Evolutionary conservation across 2,888 invertebrate species (phyloP).

Genomic region (Athalia circularis): DNA sequence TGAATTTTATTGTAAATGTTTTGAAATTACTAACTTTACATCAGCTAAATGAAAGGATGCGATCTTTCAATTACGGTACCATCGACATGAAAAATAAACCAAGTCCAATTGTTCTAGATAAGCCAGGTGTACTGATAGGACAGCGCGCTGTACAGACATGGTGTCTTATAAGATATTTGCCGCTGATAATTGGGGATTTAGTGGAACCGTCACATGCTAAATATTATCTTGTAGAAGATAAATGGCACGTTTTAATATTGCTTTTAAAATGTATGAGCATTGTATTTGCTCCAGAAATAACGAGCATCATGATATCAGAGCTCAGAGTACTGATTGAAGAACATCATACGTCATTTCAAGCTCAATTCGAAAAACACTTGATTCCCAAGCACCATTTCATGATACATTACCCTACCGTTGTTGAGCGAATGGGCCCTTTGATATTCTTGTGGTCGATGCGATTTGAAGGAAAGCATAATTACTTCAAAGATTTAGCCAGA

Average conservation of each 20-base stretch:
- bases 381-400: conserved; percentile 45
- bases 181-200: conserved; percentile 37
- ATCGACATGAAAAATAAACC: conserved; percentile 50
- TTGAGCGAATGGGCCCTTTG: conserved; percentile 45
- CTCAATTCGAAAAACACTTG: too few species aligned
- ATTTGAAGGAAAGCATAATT: conserved; percentile 50
- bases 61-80: conserved; percentile 47
- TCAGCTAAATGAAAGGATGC: conserved; percentile 43
- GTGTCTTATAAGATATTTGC: conserved; percentile 49
- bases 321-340: conserved; percentile 39
- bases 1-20: conserved; percentile 31
- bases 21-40: conserved; percentile 39
- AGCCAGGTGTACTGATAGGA: conserved; percentile 49
- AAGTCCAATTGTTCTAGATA: conserved; percentile 51
- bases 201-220: conserved; percentile 8
- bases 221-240: conserved; percentile 3
- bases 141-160: conserved; percentile 52
- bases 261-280: conserved; percentile 48
- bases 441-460: conserved; percentile 46
- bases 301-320: conserved; percentile 32
- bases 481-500: conserved; percentile 48
- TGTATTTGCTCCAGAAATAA: conserved; percentile 44
- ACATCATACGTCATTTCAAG: too few species aligned
- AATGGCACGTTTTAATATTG: conserved; percentile 46
- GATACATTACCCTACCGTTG: conserved; percentile 34